Conservation (phyloP, 2,888 invertebrate genomes). For the Meteorus colon region DNA sequence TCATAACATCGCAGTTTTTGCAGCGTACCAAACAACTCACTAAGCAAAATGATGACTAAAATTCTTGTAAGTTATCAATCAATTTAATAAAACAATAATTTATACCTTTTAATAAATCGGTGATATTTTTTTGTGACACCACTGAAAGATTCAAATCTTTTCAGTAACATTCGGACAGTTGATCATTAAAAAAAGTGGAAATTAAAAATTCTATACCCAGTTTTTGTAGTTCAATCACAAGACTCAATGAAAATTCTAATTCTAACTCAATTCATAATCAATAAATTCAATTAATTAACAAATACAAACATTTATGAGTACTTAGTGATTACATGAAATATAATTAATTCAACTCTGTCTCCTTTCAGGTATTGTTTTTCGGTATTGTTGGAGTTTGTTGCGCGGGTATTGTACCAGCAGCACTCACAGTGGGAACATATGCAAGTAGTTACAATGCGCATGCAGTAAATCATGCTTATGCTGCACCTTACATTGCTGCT, state of each 20-base stretch:
- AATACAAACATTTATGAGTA: no score
- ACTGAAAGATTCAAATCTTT: no score
- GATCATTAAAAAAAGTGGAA: no score
- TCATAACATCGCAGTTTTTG: slow-evolving; percentile 62
- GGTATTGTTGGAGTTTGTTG: slow-evolving; percentile 64
- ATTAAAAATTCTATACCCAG: no score
- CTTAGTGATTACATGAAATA: background rate
- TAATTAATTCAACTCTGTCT: slow-evolving; percentile 13
- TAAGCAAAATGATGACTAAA: slow-evolving; percentile 66
- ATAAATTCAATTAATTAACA: background rate
- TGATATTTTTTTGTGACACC: no score
- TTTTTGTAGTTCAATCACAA: no score
- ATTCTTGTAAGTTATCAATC: slow-evolving; percentile 62
- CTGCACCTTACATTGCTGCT: slow-evolving; percentile 77
- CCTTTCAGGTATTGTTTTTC: slow-evolving; percentile 62
- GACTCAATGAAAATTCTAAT: background rate
- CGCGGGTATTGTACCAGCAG: slow-evolving; percentile 68
- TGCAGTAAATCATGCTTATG: slow-evolving; percentile 83
- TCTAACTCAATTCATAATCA: slow-evolving; percentile 1
- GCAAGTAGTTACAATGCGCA: slow-evolving; percentile 86
- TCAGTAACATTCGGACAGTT: no score
- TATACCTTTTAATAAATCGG: no score
- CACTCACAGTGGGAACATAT: slow-evolving; percentile 81
- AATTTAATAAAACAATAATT: background rate
- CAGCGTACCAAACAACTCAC: slow-evolving; percentile 54